These are phyloP conservation scores for Remorina albescens DNA, from an alignment of 2,797 vertebrate genomes.

Conservation along the genomic window DNA sequence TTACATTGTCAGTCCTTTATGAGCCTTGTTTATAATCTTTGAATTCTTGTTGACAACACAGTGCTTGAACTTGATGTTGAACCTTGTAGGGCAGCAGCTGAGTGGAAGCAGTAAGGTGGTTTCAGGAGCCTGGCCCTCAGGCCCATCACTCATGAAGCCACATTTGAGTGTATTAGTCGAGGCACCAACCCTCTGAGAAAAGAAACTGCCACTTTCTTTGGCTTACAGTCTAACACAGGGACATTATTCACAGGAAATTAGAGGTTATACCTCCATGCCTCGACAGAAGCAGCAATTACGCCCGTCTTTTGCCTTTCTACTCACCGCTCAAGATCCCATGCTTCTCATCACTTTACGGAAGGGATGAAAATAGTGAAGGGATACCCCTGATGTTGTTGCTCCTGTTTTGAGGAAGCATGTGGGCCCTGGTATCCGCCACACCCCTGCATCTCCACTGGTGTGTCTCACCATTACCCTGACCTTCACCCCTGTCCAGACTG, in stretches of 20 bases:
- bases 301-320: conserved; percentile 64
- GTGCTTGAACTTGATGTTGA: conserved; percentile 40
- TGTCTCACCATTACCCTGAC: conserved; percentile 57
- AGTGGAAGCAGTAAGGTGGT: conserved; percentile 53
- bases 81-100: conserved; percentile 30
- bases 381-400: conserved; percentile 65
- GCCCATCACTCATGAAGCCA: conserved; percentile 74
- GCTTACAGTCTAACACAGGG: conserved; percentile 63
- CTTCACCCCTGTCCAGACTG: conserved; percentile 59
- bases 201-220: conserved; percentile 80
- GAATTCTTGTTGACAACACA: conserved; percentile 18
- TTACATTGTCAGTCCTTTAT: not conserved
- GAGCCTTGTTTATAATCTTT: conserved; percentile 13
- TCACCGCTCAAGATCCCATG: conserved; percentile 62
- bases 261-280: conserved; percentile 77
- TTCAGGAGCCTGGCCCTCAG: conserved; percentile 53
- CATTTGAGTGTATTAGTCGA: conserved; percentile 77
- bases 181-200: conserved; percentile 80
- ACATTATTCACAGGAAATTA: conserved; percentile 84
- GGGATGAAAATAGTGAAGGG: conserved; percentile 64
- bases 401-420: conserved; percentile 51
- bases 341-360: conserved; percentile 59
- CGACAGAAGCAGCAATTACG: conserved; percentile 77
- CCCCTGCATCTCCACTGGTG: conserved; percentile 41
- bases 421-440: conserved; percentile 52